Evolutionary conservation across 2,888 invertebrate species (phyloP), one percentile per base, ranked within the genome.

Genomic region (Ochropleura plecta): DNA sequence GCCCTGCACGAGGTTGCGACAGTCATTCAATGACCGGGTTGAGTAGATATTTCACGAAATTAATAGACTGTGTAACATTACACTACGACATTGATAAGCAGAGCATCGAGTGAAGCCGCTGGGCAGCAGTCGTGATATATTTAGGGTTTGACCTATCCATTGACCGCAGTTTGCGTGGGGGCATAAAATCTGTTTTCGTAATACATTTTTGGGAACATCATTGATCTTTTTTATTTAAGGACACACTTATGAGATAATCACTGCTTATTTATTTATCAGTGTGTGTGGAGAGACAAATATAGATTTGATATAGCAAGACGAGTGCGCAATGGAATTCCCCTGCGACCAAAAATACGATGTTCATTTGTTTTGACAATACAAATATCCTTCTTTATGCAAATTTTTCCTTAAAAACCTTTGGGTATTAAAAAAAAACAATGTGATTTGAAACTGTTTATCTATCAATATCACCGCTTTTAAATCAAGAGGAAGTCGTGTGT

Each of bases 111-210:
- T 30, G 30, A 30, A 30, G 3, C 30, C 30, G 3, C 30, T 30
- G 30, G 30, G 30, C 30, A 30, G 1, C 30, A 30, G 3, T 30
- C 1, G 30, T 30, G 30, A 30, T 30, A 30, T 30, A 30, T 30
- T 73, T 65, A 63, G 67, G 14, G n/a, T 10, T 53, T 10, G 67
- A 71, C 44, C 51, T 57, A 65, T 59, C 18, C 64, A 64, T 74
- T 81, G 67, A 60, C 12, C 78, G 57, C 12, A 30, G n/a, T 12
- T 53, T 69, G 6, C 63, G n/a, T n/a, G 8, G 44, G 49, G 55
- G 57, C 10, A 16, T 18, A 16, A 1, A 53, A 60, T 30, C 30
- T 65, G 40, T 63, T 69, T 78, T 78, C 1, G 51, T 46, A n/a
- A 6, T 53, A 6, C 48, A 12, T 16, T 44, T 70, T 60, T 62